These are phyloP conservation scores for Conus betulinus DNA, from an alignment of 1,140 invertebrate genomes.

Conservation along the genomic window DNA sequence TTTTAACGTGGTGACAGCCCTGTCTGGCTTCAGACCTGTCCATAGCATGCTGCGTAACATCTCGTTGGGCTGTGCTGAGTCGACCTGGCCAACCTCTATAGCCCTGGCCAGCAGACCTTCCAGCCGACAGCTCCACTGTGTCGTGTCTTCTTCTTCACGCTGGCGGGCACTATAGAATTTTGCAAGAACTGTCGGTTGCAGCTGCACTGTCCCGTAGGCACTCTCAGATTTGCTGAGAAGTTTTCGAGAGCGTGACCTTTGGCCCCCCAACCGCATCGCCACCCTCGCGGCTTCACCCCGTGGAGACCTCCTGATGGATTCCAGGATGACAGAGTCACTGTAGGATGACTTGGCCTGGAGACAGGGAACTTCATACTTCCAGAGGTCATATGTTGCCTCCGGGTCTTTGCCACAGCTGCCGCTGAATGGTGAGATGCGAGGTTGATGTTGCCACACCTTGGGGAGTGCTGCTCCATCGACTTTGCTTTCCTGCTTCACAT, in stretches of 20 bases:
- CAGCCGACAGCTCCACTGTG: conserved; percentile 42
- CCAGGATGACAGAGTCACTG: conserved; percentile 17
- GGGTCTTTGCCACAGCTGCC: conserved; percentile 23
- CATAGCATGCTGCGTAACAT: conserved; percentile 42
- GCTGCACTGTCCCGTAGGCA: conserved; percentile 40
- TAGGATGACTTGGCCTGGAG: conserved; percentile 18
- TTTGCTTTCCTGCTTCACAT: too few species aligned
- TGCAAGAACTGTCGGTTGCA: conserved; percentile 31
- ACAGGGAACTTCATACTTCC: conserved; percentile 42
- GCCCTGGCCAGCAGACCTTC: conserved; percentile 45
- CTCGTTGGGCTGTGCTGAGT: background rate
- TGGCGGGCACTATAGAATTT: conserved; percentile 48
- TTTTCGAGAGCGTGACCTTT: background rate
- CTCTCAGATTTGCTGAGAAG: conserved; percentile 37
- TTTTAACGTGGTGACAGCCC: too few species aligned
- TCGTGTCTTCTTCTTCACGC: conserved; percentile 29
- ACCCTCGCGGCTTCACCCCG: conserved; percentile 38
- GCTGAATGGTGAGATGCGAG: conserved; percentile 34
- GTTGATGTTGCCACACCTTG: background rate
- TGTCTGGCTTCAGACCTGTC: conserved; percentile 33
- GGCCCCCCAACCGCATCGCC: conserved; percentile 36
- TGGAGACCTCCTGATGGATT: conserved; percentile 32
- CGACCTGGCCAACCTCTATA: conserved; percentile 10
- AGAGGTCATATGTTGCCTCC: conserved; percentile 39
- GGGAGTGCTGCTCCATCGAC: too few species aligned